Base-by-base conservation (phyloP, 2,797 vertebrate species). In the Merluccius polli region DNA sequence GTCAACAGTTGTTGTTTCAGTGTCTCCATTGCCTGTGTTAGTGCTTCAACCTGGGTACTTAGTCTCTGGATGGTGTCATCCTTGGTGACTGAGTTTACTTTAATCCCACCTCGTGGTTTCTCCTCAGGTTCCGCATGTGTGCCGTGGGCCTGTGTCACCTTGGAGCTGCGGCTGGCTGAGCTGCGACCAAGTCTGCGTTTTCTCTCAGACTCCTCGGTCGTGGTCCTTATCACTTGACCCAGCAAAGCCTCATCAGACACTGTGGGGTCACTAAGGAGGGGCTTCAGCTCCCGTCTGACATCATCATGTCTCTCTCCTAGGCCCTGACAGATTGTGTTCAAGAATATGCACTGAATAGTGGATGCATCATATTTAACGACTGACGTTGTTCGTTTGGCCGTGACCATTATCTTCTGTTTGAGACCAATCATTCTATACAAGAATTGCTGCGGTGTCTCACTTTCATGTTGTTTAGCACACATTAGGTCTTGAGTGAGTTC, bases 401-500 rank as follows among this genome's bases (percentile, higher is more conserved):
- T 72, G 24, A 72, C 38, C 35, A 72, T 32, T 31, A 59, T n/a
- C n/a, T n/a, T 18, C 21, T 73, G 29, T 73, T 63, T 73, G 7
- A 73, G 27, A 4, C 72, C 72, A 30, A 59, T 73, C 72, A 73
- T 73, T 73, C 41, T 30, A 30, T 30, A 69, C 13, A 69, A 15
- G 12, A 30, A 69, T 30, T 69, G 27, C 67, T 31, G 27, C 15
- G 68, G 68, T 1, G 29, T 30, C 13, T 70, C 68, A 30, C 32
- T n/a, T n/a, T n/a, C n/a, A n/a, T n/a, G n/a, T n/a, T n/a, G n/a
- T n/a, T n/a, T n/a, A n/a, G n/a, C n/a, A n/a, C n/a, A n/a, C n/a
- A n/a, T n/a, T n/a, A n/a, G n/a, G n/a, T n/a, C n/a, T n/a, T 41
- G 52, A 77, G 72, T 70, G 70, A 77, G 24, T 77, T 77, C 52